Base-by-base conservation (phyloP, 2,888 invertebrate genomes). In the Gymnocheta viridis region DNA sequence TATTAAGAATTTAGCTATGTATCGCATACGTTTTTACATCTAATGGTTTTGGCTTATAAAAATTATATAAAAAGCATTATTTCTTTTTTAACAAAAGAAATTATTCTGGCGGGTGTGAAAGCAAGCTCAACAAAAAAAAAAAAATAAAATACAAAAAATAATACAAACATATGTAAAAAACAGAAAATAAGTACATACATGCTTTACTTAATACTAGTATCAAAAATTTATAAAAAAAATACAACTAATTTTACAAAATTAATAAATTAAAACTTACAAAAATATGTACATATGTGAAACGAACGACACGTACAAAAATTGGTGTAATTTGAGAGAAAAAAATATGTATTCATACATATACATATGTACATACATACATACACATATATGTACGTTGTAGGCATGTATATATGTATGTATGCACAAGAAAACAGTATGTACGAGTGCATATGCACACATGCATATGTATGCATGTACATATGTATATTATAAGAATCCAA, bases 41-140 rank as follows among this genome's bases (percentile, higher is more conserved):
- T n/a, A 38, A 38, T 38, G 38, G 47, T 64, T 79, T 54, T 72
- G 56, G 54, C 62, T 70, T 70, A 44, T 44, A 79, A 41, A 54
- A 47, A 6, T 47, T 32, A 27, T 51, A 35, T 24, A 64, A 62
- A 60, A 60, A 78, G 29, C 27, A 54, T 60, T 60, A 77, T 27
- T 66, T 56, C n/a, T 51, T 44, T 70, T 7, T 32, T 9, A 47
- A 73, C 14, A 69, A 74, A 81, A n/a, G n/a, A n/a, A 74, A 62
- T 35, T 10, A n/a, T 73, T 54, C n/a, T 58, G 35, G 24, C 35
- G 47, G 24, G 44, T 41, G 51, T 32, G 35, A 35, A 51, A 44
- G 38, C 41, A 32, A n/a, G 14, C 14, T 44, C 41, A 64, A 56
- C 4, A 35, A 64, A 79, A 80, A 80, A 72, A 66, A 32, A 62